phyloP scores from a whole-genome alignment of 2,113 vertebrate species.

The Ageneiosus marmoratus region DNA sequence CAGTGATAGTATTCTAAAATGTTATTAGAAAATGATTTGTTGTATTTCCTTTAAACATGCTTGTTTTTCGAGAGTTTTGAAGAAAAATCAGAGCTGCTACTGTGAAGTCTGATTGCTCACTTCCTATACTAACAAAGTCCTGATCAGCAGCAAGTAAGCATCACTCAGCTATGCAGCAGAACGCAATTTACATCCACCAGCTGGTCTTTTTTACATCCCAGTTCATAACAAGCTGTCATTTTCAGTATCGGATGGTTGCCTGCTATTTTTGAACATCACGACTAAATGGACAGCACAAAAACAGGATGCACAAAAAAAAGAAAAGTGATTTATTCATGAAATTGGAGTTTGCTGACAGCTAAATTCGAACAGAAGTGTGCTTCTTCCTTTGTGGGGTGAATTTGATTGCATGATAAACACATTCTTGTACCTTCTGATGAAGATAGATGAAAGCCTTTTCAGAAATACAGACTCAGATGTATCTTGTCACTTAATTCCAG shows the following conservation, averaged over 20 bases:
- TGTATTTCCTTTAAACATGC: not conserved
- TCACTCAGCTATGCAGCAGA: constrained; percentile 31
- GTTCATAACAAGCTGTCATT: constrained; percentile 46
- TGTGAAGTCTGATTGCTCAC: constrained; percentile 27
- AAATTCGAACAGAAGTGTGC: not conserved
- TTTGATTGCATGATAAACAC: not conserved
- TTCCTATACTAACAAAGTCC: constrained; percentile 23
- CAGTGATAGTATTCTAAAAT: not conserved
- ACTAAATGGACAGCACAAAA: constrained; percentile 21
- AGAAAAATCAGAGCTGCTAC: constrained; percentile 2
- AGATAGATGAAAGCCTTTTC: not conserved
- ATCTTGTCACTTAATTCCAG: constrained; percentile 65
- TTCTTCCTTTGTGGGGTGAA: not conserved
- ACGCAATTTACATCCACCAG: constrained; percentile 44
- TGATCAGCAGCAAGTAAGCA: constrained; percentile 30
- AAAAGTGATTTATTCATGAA: constrained; percentile 7
- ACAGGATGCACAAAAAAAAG: not conserved
- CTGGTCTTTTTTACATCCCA: constrained; percentile 26
- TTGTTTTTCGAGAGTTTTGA: not conserved
- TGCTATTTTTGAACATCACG: constrained; percentile 24
- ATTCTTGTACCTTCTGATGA: not conserved
- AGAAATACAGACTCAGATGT: not conserved
- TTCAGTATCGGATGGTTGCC: constrained; percentile 35
- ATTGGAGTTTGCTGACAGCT: not conserved
- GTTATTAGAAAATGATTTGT: not conserved